Evolutionary conservation across 1,140 invertebrate species (phyloP).

Genomic region (Drosophila mojavensis): DNA sequence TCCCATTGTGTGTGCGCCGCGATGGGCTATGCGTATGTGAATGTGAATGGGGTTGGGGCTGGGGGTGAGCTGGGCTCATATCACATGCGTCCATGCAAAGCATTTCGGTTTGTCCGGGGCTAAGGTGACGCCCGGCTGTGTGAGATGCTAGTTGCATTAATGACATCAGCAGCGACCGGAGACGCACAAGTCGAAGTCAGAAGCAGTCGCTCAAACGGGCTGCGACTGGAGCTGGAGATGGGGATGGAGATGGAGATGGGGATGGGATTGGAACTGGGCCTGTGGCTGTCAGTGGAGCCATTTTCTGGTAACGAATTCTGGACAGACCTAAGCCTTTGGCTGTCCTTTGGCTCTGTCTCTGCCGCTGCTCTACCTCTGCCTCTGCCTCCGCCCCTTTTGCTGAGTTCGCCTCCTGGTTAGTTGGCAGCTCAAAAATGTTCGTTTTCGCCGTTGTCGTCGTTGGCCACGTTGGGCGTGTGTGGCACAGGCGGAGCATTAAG

Average conservation of each 20-base stretch:
- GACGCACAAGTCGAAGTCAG: conserved; percentile 74
- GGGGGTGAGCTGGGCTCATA: conserved; percentile 16
- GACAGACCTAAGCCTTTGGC: neutral
- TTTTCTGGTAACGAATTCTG: conserved; percentile 9
- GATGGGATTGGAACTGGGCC: too few relatives aligned
- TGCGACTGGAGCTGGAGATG: conserved; percentile 24
- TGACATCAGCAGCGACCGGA: conserved; percentile 57
- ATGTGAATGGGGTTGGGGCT: neutral
- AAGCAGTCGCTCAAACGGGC: conserved; percentile 73
- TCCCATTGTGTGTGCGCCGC: conserved; percentile 40
- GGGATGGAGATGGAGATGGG: too few relatives aligned
- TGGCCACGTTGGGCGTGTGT: conserved; percentile 35
- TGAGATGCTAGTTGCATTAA: conserved; percentile 69
- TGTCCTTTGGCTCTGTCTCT: too few relatives aligned
- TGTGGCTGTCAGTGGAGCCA: conserved; percentile 54
- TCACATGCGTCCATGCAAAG: conserved; percentile 69
- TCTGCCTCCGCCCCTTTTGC: neutral
- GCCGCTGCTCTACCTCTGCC: too few relatives aligned
- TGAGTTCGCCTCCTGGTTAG: conserved; percentile 19
- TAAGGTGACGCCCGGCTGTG: conserved; percentile 28
- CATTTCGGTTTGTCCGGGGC: conserved; percentile 40
- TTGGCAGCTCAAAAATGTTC: conserved; percentile 39
- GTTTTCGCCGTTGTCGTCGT: conserved; percentile 18
- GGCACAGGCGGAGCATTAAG: conserved; percentile 65
- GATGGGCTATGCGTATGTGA: conserved; percentile 18